Conservation (phyloP, 2,888 invertebrate genomes). For the Abrostola tripartita region DNA sequence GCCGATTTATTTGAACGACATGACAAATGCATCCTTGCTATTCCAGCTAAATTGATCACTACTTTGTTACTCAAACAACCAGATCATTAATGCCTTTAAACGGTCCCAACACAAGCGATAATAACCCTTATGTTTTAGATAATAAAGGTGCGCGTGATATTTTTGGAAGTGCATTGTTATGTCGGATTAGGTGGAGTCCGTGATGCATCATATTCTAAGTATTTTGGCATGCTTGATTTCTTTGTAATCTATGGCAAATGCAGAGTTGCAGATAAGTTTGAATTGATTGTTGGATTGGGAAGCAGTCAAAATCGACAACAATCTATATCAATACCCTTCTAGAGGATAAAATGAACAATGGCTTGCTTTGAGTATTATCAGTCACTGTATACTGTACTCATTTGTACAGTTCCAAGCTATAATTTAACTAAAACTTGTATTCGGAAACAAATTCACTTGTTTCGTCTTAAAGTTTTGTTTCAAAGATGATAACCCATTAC, state of each 20-base stretch:
- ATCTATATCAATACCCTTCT: slow-evolving; percentile 12
- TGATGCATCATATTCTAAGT: slow-evolving; percentile 51
- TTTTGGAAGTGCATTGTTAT: slow-evolving; percentile 9
- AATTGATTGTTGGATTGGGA: slow-evolving; percentile 12
- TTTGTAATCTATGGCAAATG: slow-evolving; percentile 48
- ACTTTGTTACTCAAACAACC: slow-evolving; percentile 58
- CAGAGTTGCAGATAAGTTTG: slow-evolving; percentile 15
- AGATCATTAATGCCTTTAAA: slow-evolving; percentile 10
- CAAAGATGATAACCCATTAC: no score
- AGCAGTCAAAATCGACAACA: slow-evolving; percentile 12
- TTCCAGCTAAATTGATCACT: slow-evolving; percentile 63
- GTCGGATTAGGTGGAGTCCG: slow-evolving; percentile 14
- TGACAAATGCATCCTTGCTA: slow-evolving; percentile 59
- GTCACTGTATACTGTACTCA: no score
- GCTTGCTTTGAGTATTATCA: not conserved
- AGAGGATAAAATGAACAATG: not conserved
- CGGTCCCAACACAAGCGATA: slow-evolving; percentile 6
- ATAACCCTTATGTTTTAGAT: not conserved
- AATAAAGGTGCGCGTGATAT: slow-evolving; percentile 1
- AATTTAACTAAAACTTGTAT: no score
- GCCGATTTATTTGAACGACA: slow-evolving; percentile 61
- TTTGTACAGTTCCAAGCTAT: no score
- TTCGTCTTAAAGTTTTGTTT: no score
- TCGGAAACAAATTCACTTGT: no score
- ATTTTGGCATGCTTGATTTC: slow-evolving; percentile 53